phyloP scores from a whole-genome alignment of 2,113 vertebrate species.

The Hoplias malabaricus region DNA sequence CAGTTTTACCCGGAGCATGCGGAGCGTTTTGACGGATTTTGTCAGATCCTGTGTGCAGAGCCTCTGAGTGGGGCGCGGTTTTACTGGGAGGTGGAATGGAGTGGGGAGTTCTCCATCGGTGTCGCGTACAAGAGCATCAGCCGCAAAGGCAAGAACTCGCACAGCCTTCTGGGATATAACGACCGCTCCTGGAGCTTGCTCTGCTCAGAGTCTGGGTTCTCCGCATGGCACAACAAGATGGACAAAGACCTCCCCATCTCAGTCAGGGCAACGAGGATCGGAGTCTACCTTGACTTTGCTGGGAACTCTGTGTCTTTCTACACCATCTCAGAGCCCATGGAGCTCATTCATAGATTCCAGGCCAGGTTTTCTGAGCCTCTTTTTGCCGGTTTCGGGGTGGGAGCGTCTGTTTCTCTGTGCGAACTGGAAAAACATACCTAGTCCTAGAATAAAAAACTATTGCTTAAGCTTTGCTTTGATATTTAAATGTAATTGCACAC shows the following conservation, averaged over 20 bases:
- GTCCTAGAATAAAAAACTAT: too few species aligned
- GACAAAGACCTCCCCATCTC: slow-evolving; percentile 68
- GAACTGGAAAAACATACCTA: slow-evolving; percentile 57
- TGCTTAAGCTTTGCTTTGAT: too few species aligned
- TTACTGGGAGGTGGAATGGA: slow-evolving; percentile 89
- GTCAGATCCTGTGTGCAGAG: slow-evolving; percentile 85
- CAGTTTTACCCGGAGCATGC: slow-evolving; percentile 73
- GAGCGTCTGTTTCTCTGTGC: slow-evolving; percentile 73
- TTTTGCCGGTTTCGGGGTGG: slow-evolving; percentile 89
- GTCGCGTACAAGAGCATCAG: slow-evolving; percentile 80
- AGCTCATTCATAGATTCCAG: slow-evolving; percentile 81
- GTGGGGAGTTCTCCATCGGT: slow-evolving; percentile 81
- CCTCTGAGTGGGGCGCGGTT: slow-evolving; percentile 73
- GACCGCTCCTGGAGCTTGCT: slow-evolving; percentile 89
- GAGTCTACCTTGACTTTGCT: slow-evolving; percentile 80
- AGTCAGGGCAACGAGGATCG: slow-evolving; percentile 71
- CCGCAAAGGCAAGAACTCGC: slow-evolving; percentile 73
- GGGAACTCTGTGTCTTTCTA: slow-evolving; percentile 82
- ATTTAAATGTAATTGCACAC: not conserved
- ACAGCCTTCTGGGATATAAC: slow-evolving; percentile 85
- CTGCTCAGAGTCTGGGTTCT: slow-evolving; percentile 79
- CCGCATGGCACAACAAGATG: slow-evolving; percentile 83
- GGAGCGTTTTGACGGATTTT: slow-evolving; percentile 80
- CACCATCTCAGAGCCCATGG: slow-evolving; percentile 73
- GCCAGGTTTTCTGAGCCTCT: slow-evolving; percentile 79